A percentile compares a stretch with the other conserved stretches of the same genome.
phyloP scores from a whole-genome alignment of 2,888 invertebrate species.

The Sarcophaga carnaria region DNA sequence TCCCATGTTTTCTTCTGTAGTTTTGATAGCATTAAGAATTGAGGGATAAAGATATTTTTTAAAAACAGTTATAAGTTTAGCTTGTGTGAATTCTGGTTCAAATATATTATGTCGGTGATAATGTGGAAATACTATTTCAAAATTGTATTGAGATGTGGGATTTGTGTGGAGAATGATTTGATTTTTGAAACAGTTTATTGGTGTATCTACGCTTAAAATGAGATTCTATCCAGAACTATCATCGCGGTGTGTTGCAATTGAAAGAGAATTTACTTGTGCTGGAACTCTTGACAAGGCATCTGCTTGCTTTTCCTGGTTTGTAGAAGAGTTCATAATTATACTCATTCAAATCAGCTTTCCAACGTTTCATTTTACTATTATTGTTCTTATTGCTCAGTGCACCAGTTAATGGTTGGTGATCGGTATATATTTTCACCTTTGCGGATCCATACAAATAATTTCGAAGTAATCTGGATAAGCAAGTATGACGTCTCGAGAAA shows the following conservation, averaged over 20 bases:
- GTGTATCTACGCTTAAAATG: background rate
- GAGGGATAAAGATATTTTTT: slow-evolving; percentile 1
- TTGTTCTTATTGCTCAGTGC: slow-evolving; percentile 42
- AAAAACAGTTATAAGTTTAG: too few species aligned
- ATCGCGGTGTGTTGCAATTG: slow-evolving; percentile 4
- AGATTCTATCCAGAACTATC: slow-evolving; percentile 20
- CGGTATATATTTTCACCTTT: slow-evolving; percentile 44
- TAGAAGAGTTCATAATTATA: background rate
- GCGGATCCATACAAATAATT: slow-evolving; percentile 40
- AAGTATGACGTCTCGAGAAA: too few species aligned
- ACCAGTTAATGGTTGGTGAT: slow-evolving; percentile 50
- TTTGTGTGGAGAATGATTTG: too few species aligned
- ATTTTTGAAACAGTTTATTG: too few species aligned
- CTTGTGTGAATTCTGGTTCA: too few species aligned
- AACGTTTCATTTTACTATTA: slow-evolving; percentile 48
- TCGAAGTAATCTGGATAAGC: background rate
- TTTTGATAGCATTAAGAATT: slow-evolving; percentile 6
- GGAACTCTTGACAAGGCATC: slow-evolving; percentile 44
- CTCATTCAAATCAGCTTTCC: slow-evolving; percentile 32
- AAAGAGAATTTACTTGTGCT: background rate
- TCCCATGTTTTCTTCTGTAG: too few species aligned
- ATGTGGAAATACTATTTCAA: too few species aligned
- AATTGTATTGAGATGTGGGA: too few species aligned
- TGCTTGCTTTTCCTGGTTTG: slow-evolving; percentile 42
- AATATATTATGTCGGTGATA: too few species aligned